Evolutionary conservation across 2,888 invertebrate genomes (phyloP).

Genomic region (Torymus aiolomorphi): DNA sequence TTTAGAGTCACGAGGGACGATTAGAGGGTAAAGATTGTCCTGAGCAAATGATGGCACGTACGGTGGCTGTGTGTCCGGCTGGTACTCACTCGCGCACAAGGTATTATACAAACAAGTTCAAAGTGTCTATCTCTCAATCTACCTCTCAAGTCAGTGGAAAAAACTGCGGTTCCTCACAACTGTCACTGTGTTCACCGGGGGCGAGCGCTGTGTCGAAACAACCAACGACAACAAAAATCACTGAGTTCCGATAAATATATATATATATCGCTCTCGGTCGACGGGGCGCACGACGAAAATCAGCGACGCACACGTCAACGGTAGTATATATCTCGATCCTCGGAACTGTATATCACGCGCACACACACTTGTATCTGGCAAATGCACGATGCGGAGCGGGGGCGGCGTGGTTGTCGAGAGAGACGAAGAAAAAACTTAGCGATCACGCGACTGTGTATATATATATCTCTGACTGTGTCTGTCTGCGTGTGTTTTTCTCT

Average conservation of each 20-base stretch:
- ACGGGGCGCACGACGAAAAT: too few relatives aligned
- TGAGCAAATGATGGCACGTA: slow-evolving; percentile 24
- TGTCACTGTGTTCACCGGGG: slow-evolving; percentile 43
- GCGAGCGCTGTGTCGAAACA: neutral
- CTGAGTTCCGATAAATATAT: slow-evolving; percentile 38
- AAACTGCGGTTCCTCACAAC: slow-evolving; percentile 39
- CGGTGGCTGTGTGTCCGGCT: slow-evolving; percentile 8
- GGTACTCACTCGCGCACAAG: neutral
- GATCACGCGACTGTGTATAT: too few relatives aligned
- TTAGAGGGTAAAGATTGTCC: slow-evolving; percentile 23
- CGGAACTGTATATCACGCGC: too few relatives aligned
- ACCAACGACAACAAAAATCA: slow-evolving; percentile 12
- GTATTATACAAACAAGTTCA: neutral
- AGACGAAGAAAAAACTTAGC: too few relatives aligned
- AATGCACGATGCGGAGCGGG: too few relatives aligned
- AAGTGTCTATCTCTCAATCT: slow-evolving; percentile 12
- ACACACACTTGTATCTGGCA: too few relatives aligned
- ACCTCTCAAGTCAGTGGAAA: neutral
- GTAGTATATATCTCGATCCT: too few relatives aligned
- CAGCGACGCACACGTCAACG: too few relatives aligned
- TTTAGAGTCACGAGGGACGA: slow-evolving; percentile 21
- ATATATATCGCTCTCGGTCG: neutral
- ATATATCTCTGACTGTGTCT: too few relatives aligned
- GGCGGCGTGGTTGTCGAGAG: too few relatives aligned
- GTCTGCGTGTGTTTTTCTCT: too few relatives aligned